Evolutionary conservation across 1,140 invertebrate genomes (phyloP).

Genomic region (Drosophila elegans): DNA sequence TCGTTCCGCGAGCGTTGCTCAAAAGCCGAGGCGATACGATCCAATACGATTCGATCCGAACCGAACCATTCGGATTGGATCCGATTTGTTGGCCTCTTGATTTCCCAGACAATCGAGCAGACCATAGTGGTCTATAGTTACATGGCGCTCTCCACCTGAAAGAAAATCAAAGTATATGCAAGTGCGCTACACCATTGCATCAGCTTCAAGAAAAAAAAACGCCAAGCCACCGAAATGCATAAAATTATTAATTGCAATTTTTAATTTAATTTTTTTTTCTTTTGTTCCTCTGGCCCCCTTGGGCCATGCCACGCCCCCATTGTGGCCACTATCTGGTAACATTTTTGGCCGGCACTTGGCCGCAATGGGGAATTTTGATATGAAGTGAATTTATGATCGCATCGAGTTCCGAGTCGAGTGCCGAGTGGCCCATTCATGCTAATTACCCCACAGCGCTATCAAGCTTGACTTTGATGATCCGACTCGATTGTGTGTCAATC

Average conservation of each 20-base stretch:
- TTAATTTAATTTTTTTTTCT: slow-evolving; percentile 4
- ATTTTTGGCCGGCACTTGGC: slow-evolving; percentile 7
- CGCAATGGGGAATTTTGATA: slow-evolving; percentile 23
- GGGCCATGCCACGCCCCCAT: slow-evolving; percentile 22
- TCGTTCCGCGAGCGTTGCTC: slow-evolving; percentile 36
- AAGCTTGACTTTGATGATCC: slow-evolving; percentile 59
- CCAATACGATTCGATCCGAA: background rate
- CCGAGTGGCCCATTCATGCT: slow-evolving; percentile 45
- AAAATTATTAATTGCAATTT: slow-evolving; percentile 40
- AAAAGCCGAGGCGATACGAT: slow-evolving; percentile 1
- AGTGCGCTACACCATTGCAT: slow-evolving; percentile 61
- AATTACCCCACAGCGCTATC: slow-evolving; percentile 49
- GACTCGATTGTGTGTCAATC: slow-evolving; percentile 61
- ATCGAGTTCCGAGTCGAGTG: background rate
- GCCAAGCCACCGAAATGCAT: slow-evolving; percentile 26
- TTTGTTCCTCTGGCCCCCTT: slow-evolving; percentile 22
- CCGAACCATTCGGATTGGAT: background rate
- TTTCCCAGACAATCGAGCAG: slow-evolving; percentile 13
- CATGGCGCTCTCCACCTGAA: slow-evolving; percentile 33
- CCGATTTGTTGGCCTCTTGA: slow-evolving; percentile 6
- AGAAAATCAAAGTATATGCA: slow-evolving; percentile 65
- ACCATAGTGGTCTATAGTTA: slow-evolving; percentile 22
- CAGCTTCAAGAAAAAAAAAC: slow-evolving; percentile 52
- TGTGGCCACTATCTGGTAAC: background rate
- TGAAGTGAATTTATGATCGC: slow-evolving; percentile 37